phyloP scores from a whole-genome alignment of 2,888 invertebrate species.

The Mantis religiosa region DNA sequence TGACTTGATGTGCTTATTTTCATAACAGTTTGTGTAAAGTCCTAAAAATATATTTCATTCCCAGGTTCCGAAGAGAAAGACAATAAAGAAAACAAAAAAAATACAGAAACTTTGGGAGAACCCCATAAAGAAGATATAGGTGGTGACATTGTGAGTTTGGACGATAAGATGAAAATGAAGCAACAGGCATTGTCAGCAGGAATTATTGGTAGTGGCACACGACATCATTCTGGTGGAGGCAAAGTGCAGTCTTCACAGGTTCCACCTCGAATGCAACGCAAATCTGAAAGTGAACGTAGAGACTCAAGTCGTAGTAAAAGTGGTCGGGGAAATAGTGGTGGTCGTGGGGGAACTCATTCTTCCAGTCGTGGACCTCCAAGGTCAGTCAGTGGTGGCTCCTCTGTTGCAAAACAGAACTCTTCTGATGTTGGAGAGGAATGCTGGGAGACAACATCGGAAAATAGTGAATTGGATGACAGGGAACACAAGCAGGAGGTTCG shows the following conservation, averaged over 20 bases:
- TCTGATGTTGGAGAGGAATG: slow-evolving; percentile 55
- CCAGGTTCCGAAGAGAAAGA: slow-evolving; percentile 28
- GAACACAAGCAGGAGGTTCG: slow-evolving; percentile 40
- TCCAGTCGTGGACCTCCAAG: slow-evolving; percentile 39
- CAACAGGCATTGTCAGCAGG: slow-evolving; percentile 65
- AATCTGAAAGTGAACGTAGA: slow-evolving; percentile 26
- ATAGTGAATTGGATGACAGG: slow-evolving; percentile 57
- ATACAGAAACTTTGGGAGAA: slow-evolving; percentile 12
- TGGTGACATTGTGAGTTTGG: slow-evolving; percentile 24
- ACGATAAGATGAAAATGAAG: slow-evolving; percentile 62
- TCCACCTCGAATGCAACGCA: slow-evolving; percentile 31
- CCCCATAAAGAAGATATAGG: slow-evolving; percentile 26
- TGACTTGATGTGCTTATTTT: neutral
- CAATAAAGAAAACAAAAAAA: slow-evolving; percentile 37
- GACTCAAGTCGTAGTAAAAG: slow-evolving; percentile 27
- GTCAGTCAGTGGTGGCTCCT: slow-evolving; percentile 34
- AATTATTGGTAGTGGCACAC: slow-evolving; percentile 49
- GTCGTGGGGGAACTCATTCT: slow-evolving; percentile 23
- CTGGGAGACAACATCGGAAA: slow-evolving; percentile 82
- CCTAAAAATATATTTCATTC: neutral
- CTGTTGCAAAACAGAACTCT: slow-evolving; percentile 39
- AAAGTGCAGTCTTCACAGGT: slow-evolving; percentile 25
- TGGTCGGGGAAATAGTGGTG: slow-evolving; percentile 13
- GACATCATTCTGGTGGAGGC: slow-evolving; percentile 36
- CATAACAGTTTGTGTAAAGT: neutral